Evolutionary conservation across 2,113 vertebrate species (phyloP).

Genomic region (Axis porcinus): DNA sequence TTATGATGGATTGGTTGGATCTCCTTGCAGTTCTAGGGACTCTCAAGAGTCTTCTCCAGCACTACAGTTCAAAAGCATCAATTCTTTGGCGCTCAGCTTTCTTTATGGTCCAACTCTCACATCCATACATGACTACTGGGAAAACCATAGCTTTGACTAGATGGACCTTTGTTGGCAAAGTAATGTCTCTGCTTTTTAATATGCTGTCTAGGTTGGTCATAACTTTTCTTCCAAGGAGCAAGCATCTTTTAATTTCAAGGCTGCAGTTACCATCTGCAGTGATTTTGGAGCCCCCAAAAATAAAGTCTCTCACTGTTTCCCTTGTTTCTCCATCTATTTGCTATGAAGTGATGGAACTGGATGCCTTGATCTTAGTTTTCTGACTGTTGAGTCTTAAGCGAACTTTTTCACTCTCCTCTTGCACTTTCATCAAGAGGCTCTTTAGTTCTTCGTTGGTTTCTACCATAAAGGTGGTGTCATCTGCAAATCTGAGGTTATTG

Average conservation of each 20-base stretch:
- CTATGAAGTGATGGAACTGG: background rate
- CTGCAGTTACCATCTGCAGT: background rate
- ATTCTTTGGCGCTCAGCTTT: background rate
- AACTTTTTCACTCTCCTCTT: background rate
- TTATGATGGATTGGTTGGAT: background rate
- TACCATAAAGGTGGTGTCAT: background rate
- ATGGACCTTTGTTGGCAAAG: background rate
- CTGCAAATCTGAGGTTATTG: background rate
- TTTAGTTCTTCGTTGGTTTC: background rate
- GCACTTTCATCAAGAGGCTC: background rate
- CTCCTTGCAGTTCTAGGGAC: background rate
- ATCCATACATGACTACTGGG: background rate
- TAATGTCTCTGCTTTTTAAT: background rate
- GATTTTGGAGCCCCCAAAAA: background rate
- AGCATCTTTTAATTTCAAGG: background rate
- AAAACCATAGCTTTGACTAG: background rate
- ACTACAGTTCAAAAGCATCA: background rate
- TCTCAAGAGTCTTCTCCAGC: background rate
- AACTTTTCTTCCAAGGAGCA: background rate
- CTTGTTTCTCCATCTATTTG: background rate
- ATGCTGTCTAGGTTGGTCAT: background rate
- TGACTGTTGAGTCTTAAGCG: background rate
- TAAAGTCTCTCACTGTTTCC: background rate
- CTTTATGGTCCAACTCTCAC: background rate
- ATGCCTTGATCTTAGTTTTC: background rate